Conservation (phyloP, 2,888 invertebrate genomes). For the Dicycla oo region DNA sequence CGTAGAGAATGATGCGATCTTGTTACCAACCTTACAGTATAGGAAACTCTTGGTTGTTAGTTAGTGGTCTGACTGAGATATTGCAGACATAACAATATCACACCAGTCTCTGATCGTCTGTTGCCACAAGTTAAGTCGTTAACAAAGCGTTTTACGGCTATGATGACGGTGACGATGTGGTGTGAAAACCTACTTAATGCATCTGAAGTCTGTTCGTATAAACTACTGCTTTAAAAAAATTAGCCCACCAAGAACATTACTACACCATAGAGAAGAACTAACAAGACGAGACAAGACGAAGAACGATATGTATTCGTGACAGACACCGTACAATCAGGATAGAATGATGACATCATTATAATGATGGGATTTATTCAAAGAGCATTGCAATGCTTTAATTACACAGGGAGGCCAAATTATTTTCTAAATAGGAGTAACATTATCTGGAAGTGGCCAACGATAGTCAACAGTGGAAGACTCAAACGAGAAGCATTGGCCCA, state of each 20-base stretch:
- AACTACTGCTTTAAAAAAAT: conserved; percentile 69
- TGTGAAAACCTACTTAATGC: conserved; percentile 60
- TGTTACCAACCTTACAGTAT: conserved; percentile 60
- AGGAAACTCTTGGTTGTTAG: conserved; percentile 7
- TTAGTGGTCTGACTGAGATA: conserved; percentile 19
- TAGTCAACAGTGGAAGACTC: conserved; percentile 50
- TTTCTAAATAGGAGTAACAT: conserved; percentile 28
- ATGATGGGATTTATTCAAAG: conserved; percentile 14
- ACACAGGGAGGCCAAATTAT: not conserved
- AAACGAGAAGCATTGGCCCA: conserved; percentile 31
- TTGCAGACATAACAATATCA: conserved; percentile 60
- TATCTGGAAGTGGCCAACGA: conserved; percentile 25
- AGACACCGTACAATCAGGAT: conserved; percentile 76
- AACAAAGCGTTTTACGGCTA: conserved; percentile 66
- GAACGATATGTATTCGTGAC: conserved; percentile 86
- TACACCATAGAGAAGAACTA: conserved; percentile 74
- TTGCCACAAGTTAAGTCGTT: conserved; percentile 67
- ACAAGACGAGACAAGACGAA: conserved; percentile 81
- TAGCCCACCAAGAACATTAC: conserved; percentile 72
- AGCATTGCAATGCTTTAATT: not conserved
- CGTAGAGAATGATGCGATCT: conserved; percentile 67
- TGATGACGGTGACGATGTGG: conserved; percentile 56
- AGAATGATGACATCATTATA: conserved; percentile 6
- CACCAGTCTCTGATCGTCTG: conserved; percentile 66
- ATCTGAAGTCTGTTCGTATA: conserved; percentile 51